These are phyloP conservation scores for Pteronura brasiliensis DNA, from an alignment of 2,113 vertebrate species.

Conservation along the genomic window DNA sequence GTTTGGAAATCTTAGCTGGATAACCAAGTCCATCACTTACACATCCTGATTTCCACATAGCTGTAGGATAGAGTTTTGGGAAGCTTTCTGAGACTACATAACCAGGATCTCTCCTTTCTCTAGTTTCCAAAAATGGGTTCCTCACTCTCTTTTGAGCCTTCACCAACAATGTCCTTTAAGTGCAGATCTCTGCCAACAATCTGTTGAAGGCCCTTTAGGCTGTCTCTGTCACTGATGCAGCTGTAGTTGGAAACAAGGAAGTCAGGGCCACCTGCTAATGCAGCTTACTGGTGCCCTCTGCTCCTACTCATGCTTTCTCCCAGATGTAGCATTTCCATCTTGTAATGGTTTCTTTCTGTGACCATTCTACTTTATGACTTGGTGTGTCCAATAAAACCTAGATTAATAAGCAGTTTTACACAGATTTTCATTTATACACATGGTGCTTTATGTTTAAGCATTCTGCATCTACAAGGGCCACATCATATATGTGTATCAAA, in stretches of 20 bases:
- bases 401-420: not conserved
- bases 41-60: not conserved
- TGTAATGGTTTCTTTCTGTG: not conserved
- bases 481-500: not conserved
- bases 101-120: not conserved
- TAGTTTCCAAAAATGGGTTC: not conserved
- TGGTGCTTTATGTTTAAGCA: not conserved
- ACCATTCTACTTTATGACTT: not conserved
- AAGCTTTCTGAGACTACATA: not conserved
- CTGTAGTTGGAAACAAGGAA: not conserved
- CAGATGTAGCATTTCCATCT: not conserved
- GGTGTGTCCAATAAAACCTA: not conserved
- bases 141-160: not conserved
- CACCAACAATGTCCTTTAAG: too few species aligned
- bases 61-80: not conserved
- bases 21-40: not conserved
- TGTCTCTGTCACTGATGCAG: not conserved
- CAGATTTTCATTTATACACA: not conserved
- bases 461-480: not conserved
- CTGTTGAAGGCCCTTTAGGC: not conserved
- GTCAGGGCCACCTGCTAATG: not conserved
- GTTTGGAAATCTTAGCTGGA: not conserved
- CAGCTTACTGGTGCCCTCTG: not conserved
- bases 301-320: not conserved
- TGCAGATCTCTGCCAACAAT: not conserved